Evolutionary conservation across 2,888 invertebrate species (phyloP).

Genomic region (Branchellion lobata): DNA sequence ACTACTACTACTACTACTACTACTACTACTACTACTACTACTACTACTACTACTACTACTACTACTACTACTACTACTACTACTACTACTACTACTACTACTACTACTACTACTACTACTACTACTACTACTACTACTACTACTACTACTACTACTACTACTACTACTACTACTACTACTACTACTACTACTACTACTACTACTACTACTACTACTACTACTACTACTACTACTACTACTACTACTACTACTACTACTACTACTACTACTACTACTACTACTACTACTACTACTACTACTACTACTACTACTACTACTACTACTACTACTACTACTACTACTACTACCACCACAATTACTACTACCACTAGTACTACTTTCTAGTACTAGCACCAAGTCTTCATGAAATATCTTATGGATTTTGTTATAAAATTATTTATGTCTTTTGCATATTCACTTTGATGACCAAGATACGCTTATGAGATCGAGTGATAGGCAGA

Average conservation of each 20-base stretch:
- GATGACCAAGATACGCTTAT: not conserved
- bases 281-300: too few relatives aligned
- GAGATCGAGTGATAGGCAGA: not conserved
- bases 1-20: conserved; percentile 36
- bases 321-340: not conserved
- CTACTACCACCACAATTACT: too few relatives aligned
- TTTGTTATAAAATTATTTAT: too few relatives aligned
- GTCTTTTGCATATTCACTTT: too few relatives aligned
- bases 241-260: not conserved
- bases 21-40: conserved; percentile 37
- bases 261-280: not conserved
- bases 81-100: conserved; percentile 25
- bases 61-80: conserved; percentile 34
- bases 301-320: too few relatives aligned
- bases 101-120: conserved; percentile 28
- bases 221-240: conserved; percentile 1
- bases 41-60: conserved; percentile 34
- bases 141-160: conserved; percentile 26
- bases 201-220: not conserved
- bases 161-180: conserved; percentile 25
- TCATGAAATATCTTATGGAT: not conserved
- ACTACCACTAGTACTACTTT: too few relatives aligned
- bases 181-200: not conserved
- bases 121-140: conserved; percentile 25
- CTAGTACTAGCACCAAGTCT: not conserved